Evolutionary conservation across 2,113 vertebrate species (phyloP), one percentile per base, ranked within the genome.

Genomic region (Spea multiplicata): DNA sequence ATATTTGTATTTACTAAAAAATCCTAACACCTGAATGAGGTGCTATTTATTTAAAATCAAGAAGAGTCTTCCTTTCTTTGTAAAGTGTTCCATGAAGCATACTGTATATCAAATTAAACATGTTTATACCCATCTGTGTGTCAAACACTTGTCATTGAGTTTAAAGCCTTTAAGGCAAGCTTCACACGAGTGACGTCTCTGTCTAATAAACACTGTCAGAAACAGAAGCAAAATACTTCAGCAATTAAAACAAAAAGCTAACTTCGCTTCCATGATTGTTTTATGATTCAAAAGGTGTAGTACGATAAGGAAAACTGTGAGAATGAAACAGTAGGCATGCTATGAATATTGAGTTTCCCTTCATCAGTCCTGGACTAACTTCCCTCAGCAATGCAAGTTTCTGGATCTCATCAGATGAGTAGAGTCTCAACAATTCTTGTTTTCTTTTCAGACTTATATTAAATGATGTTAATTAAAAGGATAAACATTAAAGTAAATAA

Each of bases 171-270:
- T 14, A 17, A 70, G 75, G 75, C 75, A 68, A 17, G 16, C 46
- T 76, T 10, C 67, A 70, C 52, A 70, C 66, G 44, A 44, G 69
- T 68, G 49, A 76, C 69, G 66, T 69, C 50, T 49, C 64, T 10
- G 30, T 16, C 62, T 45, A 75, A 48, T 50, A 70, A 17, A 12
- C 17, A 61, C 30, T 69, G 75, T 76, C 66, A 69, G 75, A 55
- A 69, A 76, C 75, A 69, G 65, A 76, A 59, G 52, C 66, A 61
- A 69, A 69, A 59, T 69, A 76, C 48, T 53, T 69, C 44, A 59
- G 44, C 75, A 47, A 69, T 76, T 69, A 47, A 30, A 30, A 30
- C 30, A 66, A 55, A 44, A 76, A 65, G 74, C 57, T 66, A 66
- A 67, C 30, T 57, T 30, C 50, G 52, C 64, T 67, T 68, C 6